Percentiles rank a stretch among this genome's conserved stretches.
Evolutionary conservation across 2,888 invertebrate species (phyloP).

Genomic region (Steinernema carpocapsae): DNA sequence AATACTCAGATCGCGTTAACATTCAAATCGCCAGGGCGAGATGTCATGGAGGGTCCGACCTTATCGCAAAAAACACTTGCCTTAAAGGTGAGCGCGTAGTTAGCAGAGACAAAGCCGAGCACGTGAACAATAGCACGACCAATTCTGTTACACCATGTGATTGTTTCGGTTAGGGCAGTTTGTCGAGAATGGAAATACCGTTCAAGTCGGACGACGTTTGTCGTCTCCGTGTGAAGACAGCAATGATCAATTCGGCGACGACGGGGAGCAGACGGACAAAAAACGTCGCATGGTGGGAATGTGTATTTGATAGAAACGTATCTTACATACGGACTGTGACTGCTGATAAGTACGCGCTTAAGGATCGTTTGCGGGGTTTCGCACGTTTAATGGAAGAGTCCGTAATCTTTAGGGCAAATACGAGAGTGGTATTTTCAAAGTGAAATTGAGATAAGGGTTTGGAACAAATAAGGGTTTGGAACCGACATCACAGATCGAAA

Average conservation of each 20-base stretch:
- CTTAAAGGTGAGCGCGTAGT: too few relatives aligned
- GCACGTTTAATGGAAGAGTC: too few relatives aligned
- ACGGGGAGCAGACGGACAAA: background rate
- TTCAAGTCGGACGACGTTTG: slow-evolving; percentile 14
- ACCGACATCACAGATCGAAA: too few relatives aligned
- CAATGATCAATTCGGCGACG: slow-evolving; percentile 21
- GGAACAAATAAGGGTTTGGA: too few relatives aligned
- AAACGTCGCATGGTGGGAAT: background rate
- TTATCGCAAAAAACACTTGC: too few relatives aligned
- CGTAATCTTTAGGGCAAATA: too few relatives aligned
- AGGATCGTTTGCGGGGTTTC: too few relatives aligned
- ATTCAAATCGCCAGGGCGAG: too few relatives aligned
- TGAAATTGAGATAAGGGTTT: too few relatives aligned
- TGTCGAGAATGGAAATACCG: background rate
- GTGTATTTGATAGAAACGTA: background rate
- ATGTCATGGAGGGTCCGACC: too few relatives aligned
- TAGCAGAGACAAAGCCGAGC: background rate
- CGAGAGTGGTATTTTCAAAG: too few relatives aligned
- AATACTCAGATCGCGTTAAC: too few relatives aligned
- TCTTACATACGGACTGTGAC: background rate
- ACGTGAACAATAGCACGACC: background rate
- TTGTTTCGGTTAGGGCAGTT: background rate
- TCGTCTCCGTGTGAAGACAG: slow-evolving; percentile 11
- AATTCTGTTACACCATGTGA: background rate
- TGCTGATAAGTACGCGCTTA: background rate